Percentiles rank a stretch among this genome's conserved stretches.
Evolutionary conservation across 2,888 invertebrate species (phyloP).

Genomic region (Gryllus longicercus): DNA sequence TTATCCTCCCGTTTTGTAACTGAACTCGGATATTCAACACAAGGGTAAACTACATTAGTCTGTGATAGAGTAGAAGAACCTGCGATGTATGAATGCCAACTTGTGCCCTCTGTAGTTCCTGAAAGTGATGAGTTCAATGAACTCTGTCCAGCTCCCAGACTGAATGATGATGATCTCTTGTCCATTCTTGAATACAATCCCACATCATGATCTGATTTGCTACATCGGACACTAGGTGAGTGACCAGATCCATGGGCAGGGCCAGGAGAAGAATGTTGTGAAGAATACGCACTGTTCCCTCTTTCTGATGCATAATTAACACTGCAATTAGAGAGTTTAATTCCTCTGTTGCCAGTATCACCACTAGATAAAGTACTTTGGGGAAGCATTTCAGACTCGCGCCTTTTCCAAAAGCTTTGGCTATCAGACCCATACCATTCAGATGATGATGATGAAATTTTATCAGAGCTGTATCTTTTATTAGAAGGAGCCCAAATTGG

Average conservation of each 20-base stretch:
- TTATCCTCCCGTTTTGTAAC: not conserved
- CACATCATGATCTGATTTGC: not conserved
- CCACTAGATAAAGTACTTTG: not conserved
- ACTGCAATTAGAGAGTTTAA: too few species aligned
- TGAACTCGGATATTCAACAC: too few species aligned
- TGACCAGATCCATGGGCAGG: not conserved
- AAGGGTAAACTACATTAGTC: too few species aligned
- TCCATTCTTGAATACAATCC: not conserved
- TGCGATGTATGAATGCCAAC: not conserved
- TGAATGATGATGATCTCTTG: not conserved
- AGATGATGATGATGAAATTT: too few species aligned
- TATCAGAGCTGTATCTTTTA: too few species aligned
- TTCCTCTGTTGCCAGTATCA: not conserved
- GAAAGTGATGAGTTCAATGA: not conserved
- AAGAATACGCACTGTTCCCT: too few species aligned
- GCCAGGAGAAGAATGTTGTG: too few species aligned
- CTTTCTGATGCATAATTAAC: too few species aligned
- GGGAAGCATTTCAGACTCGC: too few species aligned
- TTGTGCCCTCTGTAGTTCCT: not conserved
- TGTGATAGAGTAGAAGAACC: not conserved
- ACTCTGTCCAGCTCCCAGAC: not conserved
- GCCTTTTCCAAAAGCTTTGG: too few species aligned
- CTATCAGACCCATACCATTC: too few species aligned
- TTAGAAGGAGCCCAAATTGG: too few species aligned
- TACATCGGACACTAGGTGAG: not conserved